Evolutionary conservation across 2,113 vertebrate genomes (phyloP).

Genomic region (Natator depressus): DNA sequence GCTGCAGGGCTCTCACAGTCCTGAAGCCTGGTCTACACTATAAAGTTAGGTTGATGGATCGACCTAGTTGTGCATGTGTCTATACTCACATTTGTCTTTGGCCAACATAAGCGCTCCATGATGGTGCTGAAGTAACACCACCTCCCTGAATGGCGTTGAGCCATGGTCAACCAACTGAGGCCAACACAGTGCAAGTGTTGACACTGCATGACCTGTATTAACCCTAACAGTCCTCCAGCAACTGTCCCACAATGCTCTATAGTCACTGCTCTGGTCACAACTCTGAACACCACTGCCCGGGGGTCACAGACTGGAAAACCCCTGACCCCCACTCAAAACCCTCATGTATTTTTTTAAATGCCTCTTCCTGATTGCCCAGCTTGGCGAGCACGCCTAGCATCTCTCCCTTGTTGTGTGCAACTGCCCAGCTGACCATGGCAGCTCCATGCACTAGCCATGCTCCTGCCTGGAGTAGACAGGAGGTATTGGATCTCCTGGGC

Average conservation of each 20-base stretch:
- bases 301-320: not conserved
- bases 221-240: not conserved
- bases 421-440: not conserved
- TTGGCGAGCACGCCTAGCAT: not conserved
- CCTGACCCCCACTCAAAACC: not conserved
- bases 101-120: not conserved
- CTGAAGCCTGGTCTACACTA: not conserved
- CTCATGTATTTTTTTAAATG: not conserved
- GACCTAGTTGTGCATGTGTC: not conserved
- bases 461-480: not conserved
- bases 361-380: not conserved
- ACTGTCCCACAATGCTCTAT: not conserved
- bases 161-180: not conserved
- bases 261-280: not conserved
- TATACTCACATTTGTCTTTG: not conserved
- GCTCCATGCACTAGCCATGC: not conserved
- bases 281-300: not conserved
- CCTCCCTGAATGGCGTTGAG: not conserved
- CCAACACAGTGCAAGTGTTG: not conserved
- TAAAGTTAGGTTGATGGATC: not conserved
- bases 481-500: not conserved
- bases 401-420: not conserved
- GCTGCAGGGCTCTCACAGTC: not conserved
- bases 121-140: not conserved
- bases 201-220: not conserved